A percentile compares a stretch with the other conserved stretches of the same genome.
phyloP scores from a whole-genome alignment of 1,140 invertebrate genomes.

The Cataglyphis hispanica region DNA sequence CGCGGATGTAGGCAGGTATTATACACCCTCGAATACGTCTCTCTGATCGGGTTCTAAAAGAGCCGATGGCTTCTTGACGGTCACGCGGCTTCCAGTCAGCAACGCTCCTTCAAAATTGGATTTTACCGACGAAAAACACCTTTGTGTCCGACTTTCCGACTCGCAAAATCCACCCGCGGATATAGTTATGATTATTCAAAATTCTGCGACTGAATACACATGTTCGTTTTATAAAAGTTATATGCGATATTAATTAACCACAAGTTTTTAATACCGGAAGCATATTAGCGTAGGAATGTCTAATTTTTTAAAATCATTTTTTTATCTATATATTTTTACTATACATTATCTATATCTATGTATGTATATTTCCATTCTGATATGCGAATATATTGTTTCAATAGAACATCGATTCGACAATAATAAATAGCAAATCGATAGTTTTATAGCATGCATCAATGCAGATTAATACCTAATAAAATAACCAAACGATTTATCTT shows the following conservation, averaged over 20 bases:
- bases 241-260: not conserved
- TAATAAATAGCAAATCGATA: no score
- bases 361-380: no score
- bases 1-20: constrained; percentile 56
- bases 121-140: constrained; percentile 57
- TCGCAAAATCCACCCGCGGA: constrained; percentile 37
- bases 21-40: constrained; percentile 66
- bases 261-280: not conserved
- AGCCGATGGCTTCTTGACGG: constrained; percentile 77
- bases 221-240: constrained; percentile 13
- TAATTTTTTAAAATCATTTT: no score
- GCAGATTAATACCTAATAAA: not conserved
- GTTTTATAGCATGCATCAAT: no score
- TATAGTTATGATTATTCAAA: not conserved
- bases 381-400: no score
- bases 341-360: no score
- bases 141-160: constrained; percentile 68
- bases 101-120: constrained; percentile 70
- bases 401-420: no score
- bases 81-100: constrained; percentile 61
- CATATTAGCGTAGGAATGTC: not conserved
- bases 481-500: no score
- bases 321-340: no score
- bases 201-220: not conserved
- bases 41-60: constrained; percentile 76